phyloP scores from a whole-genome alignment of 2,113 vertebrate genomes.

The Larimichthys polyactis region DNA sequence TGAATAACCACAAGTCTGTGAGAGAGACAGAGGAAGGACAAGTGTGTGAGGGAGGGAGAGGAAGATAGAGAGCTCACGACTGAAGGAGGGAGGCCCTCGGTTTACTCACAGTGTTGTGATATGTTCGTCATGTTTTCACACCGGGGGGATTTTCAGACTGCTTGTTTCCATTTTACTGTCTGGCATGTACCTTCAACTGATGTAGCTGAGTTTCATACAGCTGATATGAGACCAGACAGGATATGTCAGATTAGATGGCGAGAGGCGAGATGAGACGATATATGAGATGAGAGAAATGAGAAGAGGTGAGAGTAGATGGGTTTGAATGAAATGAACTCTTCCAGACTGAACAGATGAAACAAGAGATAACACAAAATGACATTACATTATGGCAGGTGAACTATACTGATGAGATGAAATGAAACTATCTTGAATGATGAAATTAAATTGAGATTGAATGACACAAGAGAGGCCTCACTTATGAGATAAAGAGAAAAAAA shows the following conservation, averaged over 20 bases:
- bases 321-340: background rate
- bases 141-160: conserved; percentile 44
- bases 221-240: background rate
- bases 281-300: too few species aligned
- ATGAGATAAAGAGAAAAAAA: too few species aligned
- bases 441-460: background rate
- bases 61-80: conserved; percentile 17
- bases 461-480: too few species aligned
- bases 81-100: conserved; percentile 51
- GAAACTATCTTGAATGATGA: background rate
- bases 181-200: conserved; percentile 9
- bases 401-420: background rate
- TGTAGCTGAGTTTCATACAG: background rate
- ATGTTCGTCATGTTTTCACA: conserved; percentile 76
- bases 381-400: too few species aligned
- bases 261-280: background rate
- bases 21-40: conserved; percentile 18
- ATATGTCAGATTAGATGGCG: background rate
- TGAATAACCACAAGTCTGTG: conserved; percentile 20
- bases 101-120: conserved; percentile 70
- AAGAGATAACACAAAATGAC: background rate
- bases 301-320: background rate
- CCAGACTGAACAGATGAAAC: background rate
- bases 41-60: conserved; percentile 6
- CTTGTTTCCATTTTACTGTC: conserved; percentile 59